Evolutionary conservation across 2,888 invertebrate species (phyloP).

Genomic region (Chrysina gloriosa): DNA sequence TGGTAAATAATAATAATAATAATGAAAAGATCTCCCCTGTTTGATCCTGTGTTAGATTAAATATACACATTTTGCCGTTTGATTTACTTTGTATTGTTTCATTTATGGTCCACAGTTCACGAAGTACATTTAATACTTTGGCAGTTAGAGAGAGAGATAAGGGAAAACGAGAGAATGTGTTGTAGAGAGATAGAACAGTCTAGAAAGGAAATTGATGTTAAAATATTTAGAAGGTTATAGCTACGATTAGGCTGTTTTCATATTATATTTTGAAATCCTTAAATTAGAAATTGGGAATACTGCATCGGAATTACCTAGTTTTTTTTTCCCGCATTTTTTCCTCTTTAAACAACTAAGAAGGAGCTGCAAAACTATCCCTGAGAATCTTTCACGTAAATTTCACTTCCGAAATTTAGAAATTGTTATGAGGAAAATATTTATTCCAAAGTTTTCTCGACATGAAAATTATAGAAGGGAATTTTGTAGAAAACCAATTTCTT

Average conservation of each 20-base stretch:
- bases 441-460: too few species aligned
- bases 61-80: slow-evolving; percentile 17
- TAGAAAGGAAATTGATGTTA: not conserved
- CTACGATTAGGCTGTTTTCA: not conserved
- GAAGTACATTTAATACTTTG: slow-evolving; percentile 30
- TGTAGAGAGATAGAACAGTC: not conserved
- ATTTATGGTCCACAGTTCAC: slow-evolving; percentile 33
- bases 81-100: slow-evolving; percentile 7
- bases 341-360: slow-evolving; percentile 3
- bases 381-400: slow-evolving; percentile 32
- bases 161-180: not conserved
- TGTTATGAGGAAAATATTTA: not conserved
- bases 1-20: slow-evolving; percentile 35
- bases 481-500: too few species aligned
- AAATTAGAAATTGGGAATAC: slow-evolving; percentile 16
- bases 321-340: not conserved
- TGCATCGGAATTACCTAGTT: slow-evolving; percentile 1
- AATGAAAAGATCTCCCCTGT: slow-evolving; percentile 41
- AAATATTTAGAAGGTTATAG: not conserved
- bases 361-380: slow-evolving; percentile 37
- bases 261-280: not conserved
- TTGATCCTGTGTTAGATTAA: slow-evolving; percentile 31
- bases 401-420: slow-evolving; percentile 4
- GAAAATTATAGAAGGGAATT: too few species aligned
- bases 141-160: slow-evolving; percentile 27